Evolutionary conservation across 1,140 invertebrate species (phyloP).

Genomic region (silkworm (Bombyx mori)): ASM3026992v2 NC_085128.1:11289501-11290000

Average conservation of each 20-base stretch:
- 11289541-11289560: no score
- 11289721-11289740: no score
- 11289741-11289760: background rate
- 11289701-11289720: no score
- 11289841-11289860: background rate
- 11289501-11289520: no score
- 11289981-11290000: conserved; percentile 10
- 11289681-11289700: no score
- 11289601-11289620: no score
- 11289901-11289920: conserved; percentile 3
- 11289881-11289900: conserved; percentile 8
- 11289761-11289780: background rate
- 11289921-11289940: conserved; percentile 8
- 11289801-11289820: background rate
- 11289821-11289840: background rate
- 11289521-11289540: no score
- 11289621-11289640: background rate
- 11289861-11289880: conserved; percentile 4
- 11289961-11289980: conserved; percentile 8
- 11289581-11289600: no score
- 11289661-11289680: background rate
- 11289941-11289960: background rate
- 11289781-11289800: background rate
- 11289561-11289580: no score
- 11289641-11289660: background rate